Conservation (phyloP, 1,140 invertebrate species). For the Drosophila guanche region DNA sequence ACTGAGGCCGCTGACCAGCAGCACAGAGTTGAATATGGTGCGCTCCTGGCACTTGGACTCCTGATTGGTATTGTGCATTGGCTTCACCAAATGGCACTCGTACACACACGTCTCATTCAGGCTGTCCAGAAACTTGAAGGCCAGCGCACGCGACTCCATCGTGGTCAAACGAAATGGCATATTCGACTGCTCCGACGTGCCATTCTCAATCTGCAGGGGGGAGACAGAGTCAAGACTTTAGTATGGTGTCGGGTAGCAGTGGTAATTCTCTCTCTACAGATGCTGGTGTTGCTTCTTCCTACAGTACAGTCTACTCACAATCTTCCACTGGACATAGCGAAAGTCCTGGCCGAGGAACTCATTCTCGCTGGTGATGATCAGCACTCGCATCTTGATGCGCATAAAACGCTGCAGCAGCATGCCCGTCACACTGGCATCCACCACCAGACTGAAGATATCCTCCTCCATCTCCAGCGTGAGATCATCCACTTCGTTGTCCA, state of each 20-base stretch:
- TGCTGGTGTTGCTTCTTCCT: conserved; percentile 32
- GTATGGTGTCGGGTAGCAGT: not conserved
- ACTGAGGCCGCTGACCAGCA: conserved; percentile 60
- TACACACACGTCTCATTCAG: conserved; percentile 75
- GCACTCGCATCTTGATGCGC: conserved; percentile 75
- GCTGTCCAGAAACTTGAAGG: conserved; percentile 73
- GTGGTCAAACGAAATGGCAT: conserved; percentile 73
- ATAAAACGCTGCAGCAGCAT: conserved; percentile 71
- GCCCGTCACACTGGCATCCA: conserved; percentile 76
- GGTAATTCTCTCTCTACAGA: not conserved
- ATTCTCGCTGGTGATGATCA: conserved; percentile 77
- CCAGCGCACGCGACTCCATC: conserved; percentile 68
- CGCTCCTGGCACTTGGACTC: conserved; percentile 67
- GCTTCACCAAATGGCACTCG: conserved; percentile 69
- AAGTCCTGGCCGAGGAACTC: conserved; percentile 78
- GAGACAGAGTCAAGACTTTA: conserved; percentile 9
- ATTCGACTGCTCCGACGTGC: conserved; percentile 69
- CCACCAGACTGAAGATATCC: conserved; percentile 72
- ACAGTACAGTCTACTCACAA: conserved; percentile 81
- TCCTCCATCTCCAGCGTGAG: conserved; percentile 65
- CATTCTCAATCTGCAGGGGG: conserved; percentile 67
- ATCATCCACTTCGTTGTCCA: conserved; percentile 66
- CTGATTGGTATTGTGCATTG: conserved; percentile 53
- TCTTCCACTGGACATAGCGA: conserved; percentile 83
- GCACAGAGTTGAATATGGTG: conserved; percentile 65